Base-by-base conservation (phyloP, 1,140 invertebrate genomes). In the Homalodisca vitripennis region DNA sequence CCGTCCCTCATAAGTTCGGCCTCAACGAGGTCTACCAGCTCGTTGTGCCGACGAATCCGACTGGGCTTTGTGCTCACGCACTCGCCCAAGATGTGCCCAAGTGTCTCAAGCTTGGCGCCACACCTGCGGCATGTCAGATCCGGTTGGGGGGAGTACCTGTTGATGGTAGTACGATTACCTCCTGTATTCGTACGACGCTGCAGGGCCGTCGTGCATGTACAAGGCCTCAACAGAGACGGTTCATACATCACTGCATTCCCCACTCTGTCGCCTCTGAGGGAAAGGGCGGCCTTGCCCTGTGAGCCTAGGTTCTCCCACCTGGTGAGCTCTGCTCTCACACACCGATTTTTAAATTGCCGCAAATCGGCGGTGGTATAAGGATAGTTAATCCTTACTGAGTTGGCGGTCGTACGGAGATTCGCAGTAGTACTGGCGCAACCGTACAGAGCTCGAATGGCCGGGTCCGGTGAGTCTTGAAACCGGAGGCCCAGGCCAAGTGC, bases 21-120 rank as follows among this genome's bases (percentile, higher is more conserved):
- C 51, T n/a, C 68, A 0, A 75, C 17, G 0, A 71, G 26, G 0
- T 72, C 10, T 0, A 34, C 46, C 0, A 75, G 71, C 1, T 75
- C 72, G 31, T 75, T 46, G 47, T 74, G 73, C 14, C 74, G 29
- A 0, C 24, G 32, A 0, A 75, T 75, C 0, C 72, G 32, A 12
- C 20, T 31, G 0, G 55, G 2, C 29, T 73, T 75, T 0, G 73
- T 75, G 2, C 24, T 14, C 0, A 26, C 24, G 13, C 73, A 74
- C 1, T 57, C 20, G 0, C 71, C 72, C 0, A 74, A 13, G 1
- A 75, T 67, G 6, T 75, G 73, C 0, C 68, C 74, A 0, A 75
- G 30, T 0, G 74, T 73, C n/a, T 74, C 72, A 2, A n/a, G 14
- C 14, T 27, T 17, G n/a, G n/a, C n/a, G 1, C 34, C 0, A 41